Base-by-base conservation (phyloP, 2,797 vertebrate species). In the Tinamus major region DNA sequence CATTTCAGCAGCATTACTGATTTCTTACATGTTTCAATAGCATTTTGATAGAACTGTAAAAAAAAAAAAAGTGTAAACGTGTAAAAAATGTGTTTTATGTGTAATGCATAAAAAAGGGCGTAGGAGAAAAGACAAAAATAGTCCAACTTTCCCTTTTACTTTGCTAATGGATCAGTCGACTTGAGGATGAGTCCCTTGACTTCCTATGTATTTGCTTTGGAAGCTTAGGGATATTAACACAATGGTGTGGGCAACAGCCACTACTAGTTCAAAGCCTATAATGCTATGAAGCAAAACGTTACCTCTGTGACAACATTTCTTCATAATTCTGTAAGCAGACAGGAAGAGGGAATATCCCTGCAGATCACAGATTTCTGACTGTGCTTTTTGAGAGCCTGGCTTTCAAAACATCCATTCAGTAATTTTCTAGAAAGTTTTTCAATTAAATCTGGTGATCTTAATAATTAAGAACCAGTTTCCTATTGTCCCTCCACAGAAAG, bases 21-120 rank as follows among this genome's bases (percentile, higher is more conserved):
- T 44, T 58, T 76, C 63, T 55, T 72, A 42, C 0, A 0, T 0
- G 0, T 33, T 75, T 79, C 65, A 62, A 77, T 1, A 68, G 0
- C 2, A 2, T 44, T 83, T 75, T 53, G 16, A 49, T 4, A 56
- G 1, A 2, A 18, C 31, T 55, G 4, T 17, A 31, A 39, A 64
- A 70, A 61, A 15, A 1, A 37, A 49, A 69, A 61, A 15, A 1
- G 1, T 39, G 42, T 75, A 81, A 21, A 39, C 29, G 14, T 78
- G 89, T 41, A n/a, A 29, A 46, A 59, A 59, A 71, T 6, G 29
- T 37, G 17, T 27, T 24, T 13, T 49, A 24, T 24, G 21, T 24
- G 48, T 49, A 49, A 24, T 12, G 58, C 4, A 17, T 31, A 39
- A 64, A 70, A 61, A 13, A 1, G 1, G 42, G 42, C 70, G 81